phyloP scores from a whole-genome alignment of 1,140 invertebrate genomes.

The Cydia amplana region DNA sequence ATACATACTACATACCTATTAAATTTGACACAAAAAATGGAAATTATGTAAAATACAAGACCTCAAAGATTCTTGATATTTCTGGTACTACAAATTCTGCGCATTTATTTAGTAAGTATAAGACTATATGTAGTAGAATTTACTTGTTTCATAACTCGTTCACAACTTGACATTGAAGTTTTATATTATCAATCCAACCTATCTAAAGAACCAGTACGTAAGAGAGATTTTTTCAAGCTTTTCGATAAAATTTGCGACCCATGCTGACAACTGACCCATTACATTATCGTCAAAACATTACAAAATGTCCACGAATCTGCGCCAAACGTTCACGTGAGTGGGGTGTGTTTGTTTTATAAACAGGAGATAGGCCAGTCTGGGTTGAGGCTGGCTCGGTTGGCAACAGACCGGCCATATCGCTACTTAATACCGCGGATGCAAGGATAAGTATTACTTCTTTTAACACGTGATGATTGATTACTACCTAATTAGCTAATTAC shows the following conservation, averaged over 20 bases:
- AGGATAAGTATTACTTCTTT: no score
- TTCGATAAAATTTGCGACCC: background rate
- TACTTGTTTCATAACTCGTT: background rate
- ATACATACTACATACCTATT: no score
- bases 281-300: slow-evolving; percentile 22
- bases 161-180: background rate
- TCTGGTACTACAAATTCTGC: background rate
- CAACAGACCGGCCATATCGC: no score
- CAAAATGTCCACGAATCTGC: slow-evolving; percentile 9
- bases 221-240: background rate
- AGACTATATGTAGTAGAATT: no score
- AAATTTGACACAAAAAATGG: no score
- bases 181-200: background rate
- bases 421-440: no score
- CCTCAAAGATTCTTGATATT: no score
- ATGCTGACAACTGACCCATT: background rate
- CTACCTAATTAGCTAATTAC: no score
- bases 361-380: slow-evolving; percentile 5
- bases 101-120: background rate
- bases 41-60: no score
- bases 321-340: slow-evolving; percentile 9
- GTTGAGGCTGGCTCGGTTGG: no score
- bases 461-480: no score
- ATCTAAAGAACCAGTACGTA: background rate
- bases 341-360: slow-evolving; percentile 11